Evolutionary conservation across 2,113 vertebrate species (phyloP), one percentile per base, ranked within the genome.

Genomic region (Aramus guarauna): DNA sequence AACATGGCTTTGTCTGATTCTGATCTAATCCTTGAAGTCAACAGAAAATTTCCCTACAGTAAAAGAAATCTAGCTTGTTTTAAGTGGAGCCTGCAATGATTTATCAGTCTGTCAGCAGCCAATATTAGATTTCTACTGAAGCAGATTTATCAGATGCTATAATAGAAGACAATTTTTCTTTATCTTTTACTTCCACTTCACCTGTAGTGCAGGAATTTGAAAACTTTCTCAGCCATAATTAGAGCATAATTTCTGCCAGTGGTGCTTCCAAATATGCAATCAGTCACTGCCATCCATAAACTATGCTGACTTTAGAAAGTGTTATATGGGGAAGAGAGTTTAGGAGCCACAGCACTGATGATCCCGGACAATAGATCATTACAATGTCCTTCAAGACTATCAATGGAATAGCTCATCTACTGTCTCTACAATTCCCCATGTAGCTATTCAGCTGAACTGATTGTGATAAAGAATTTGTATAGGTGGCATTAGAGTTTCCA

Each of bases 381-480:
- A 83, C 62, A 79, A 58, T 82, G 71, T 85, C 81, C 66, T 90
- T 92, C 80, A 91, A 94, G 69, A 66, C 48, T 71, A 85, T 82
- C 71, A 80, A 7, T 68, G 90, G 52, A 87, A 96, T 60, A 36
- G 66, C 30, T 95, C 48, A 52, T 76, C 87, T 95, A 64, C 92
- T 45, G 45, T 58, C 23, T 72, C 48, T 94, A 55, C 81, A 95
- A 73, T 88, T 91, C 74, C 74, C 69, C 34, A 60, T 53, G 53
- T 56, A 90, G 60, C 84, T 72, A 48, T 93, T 94, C 73, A 91
- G 59, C 43, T 88, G 77, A 87, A 85, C 53, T 75, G 43, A 85
- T 67, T 64, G 56, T 85, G 43, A 68, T 87, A 60, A 84, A 96
- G 69, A 56, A 91, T 95, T 94, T 97, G n/a, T 92, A 71, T 80